Evolutionary conservation across 2,113 vertebrate genomes (phyloP).

Genomic region (Tauraco erythrolophus): DNA sequence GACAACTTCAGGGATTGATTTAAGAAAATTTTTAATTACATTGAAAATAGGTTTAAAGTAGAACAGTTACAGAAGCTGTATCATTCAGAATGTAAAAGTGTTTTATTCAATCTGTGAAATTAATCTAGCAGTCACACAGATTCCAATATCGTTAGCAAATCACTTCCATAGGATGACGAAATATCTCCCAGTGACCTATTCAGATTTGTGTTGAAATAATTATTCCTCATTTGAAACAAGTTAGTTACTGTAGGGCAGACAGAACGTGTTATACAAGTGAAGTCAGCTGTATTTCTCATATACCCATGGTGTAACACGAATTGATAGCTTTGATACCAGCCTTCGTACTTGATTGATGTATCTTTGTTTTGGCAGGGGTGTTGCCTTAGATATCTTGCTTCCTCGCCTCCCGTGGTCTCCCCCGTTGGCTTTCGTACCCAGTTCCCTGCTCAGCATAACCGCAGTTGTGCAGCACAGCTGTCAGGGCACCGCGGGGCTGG

Average conservation of each 20-base stretch:
- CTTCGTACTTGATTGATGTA: neutral
- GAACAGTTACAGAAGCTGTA: neutral
- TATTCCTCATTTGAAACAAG: slow-evolving; percentile 17
- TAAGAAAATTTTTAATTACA: neutral
- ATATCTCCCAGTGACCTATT: neutral
- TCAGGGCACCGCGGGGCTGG: neutral
- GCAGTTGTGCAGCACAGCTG: neutral
- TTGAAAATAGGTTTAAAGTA: neutral
- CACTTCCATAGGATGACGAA: neutral
- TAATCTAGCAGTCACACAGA: neutral
- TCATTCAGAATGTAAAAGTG: neutral
- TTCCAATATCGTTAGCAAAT: neutral
- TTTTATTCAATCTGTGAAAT: neutral
- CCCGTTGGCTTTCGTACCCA: rapidly evolving
- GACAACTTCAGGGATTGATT: neutral
- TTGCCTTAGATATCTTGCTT: neutral
- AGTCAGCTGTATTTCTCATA: neutral
- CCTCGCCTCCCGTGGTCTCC: neutral
- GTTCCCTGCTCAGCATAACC: neutral
- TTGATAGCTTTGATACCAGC: slow-evolving; percentile 43
- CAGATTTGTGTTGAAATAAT: slow-evolving; percentile 31
- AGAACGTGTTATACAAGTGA: slow-evolving; percentile 1
- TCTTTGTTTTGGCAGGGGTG: slow-evolving; percentile 25
- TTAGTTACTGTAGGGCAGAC: slow-evolving; percentile 45
- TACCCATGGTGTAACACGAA: neutral